Evolutionary conservation across 2,888 invertebrate species (phyloP).

Genomic region (Volucella inanis): DNA sequence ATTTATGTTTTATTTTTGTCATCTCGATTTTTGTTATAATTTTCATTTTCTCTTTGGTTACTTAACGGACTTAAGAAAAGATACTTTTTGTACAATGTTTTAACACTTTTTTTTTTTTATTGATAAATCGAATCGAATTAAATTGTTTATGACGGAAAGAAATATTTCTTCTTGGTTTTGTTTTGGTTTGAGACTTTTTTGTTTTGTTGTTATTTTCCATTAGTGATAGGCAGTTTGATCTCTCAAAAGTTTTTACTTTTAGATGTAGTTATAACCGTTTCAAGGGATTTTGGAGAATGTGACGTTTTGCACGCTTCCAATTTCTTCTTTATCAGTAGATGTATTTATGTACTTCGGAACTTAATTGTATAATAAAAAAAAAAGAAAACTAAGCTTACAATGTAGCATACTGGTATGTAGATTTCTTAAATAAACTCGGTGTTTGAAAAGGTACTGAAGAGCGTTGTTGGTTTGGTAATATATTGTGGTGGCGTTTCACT

Average conservation of each 20-base stretch:
- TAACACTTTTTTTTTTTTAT: slow-evolving; percentile 24
- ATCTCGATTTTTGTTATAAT: neutral
- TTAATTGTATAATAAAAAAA: slow-evolving; percentile 48
- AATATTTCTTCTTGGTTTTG: slow-evolving; percentile 18
- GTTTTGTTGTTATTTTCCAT: slow-evolving; percentile 16
- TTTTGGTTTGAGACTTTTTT: slow-evolving; percentile 25
- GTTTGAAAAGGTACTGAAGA: slow-evolving; percentile 43
- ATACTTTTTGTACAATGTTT: slow-evolving; percentile 15
- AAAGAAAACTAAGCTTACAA: slow-evolving; percentile 22
- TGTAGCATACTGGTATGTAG: slow-evolving; percentile 62
- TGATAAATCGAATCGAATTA: slow-evolving; percentile 52
- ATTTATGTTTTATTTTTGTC: slow-evolving; percentile 11
- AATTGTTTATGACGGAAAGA: slow-evolving; percentile 36
- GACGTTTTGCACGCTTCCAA: slow-evolving; percentile 10
- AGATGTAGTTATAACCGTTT: neutral
- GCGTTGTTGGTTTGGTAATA: slow-evolving; percentile 3
- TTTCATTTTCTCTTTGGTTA: slow-evolving; percentile 10
- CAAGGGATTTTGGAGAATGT: neutral
- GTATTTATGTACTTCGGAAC: slow-evolving; percentile 38
- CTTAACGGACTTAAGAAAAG: slow-evolving; percentile 26
- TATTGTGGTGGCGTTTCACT: neutral
- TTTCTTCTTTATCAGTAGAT: slow-evolving; percentile 36
- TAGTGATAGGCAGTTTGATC: slow-evolving; percentile 22
- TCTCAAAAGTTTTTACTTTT: neutral
- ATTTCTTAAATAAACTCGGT: slow-evolving; percentile 73